Evolutionary conservation across 1,140 invertebrate genomes (phyloP).

Genomic region (Geopemphigus sp.): DNA sequence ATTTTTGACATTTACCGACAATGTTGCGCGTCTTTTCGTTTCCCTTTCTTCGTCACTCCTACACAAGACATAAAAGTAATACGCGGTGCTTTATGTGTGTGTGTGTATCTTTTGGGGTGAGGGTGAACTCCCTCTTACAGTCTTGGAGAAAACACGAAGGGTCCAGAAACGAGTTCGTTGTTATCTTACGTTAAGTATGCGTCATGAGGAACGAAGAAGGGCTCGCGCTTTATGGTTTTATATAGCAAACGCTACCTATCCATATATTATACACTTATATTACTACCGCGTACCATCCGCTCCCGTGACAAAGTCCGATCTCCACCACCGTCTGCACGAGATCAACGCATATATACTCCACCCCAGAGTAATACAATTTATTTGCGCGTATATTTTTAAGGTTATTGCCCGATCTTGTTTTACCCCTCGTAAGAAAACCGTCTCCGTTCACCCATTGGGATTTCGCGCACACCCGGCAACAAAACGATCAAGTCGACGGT

Average conservation of each 20-base stretch:
- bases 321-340: not conserved
- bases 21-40: slow-evolving; percentile 32
- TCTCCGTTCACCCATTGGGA: not conserved
- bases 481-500: not conserved
- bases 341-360: not conserved
- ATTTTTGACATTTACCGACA: slow-evolving; percentile 35
- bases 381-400: not conserved
- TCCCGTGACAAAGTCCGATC: no score
- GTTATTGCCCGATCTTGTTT: not conserved
- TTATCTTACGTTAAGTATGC: slow-evolving; percentile 32
- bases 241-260: not conserved
- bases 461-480: not conserved
- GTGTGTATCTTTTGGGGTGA: not conserved
- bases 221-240: not conserved
- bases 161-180: not conserved
- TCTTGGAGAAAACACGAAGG: not conserved
- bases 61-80: not conserved
- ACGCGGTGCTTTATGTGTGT: not conserved
- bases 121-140: not conserved
- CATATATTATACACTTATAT: not conserved
- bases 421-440: not conserved
- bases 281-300: not conserved
- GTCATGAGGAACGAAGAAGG: not conserved
- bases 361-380: not conserved
- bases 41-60: rapidly evolving